Evolutionary conservation across 2,113 vertebrate genomes (phyloP), one percentile per base, ranked within the genome.

Genomic region (Tyrannus savana): DNA sequence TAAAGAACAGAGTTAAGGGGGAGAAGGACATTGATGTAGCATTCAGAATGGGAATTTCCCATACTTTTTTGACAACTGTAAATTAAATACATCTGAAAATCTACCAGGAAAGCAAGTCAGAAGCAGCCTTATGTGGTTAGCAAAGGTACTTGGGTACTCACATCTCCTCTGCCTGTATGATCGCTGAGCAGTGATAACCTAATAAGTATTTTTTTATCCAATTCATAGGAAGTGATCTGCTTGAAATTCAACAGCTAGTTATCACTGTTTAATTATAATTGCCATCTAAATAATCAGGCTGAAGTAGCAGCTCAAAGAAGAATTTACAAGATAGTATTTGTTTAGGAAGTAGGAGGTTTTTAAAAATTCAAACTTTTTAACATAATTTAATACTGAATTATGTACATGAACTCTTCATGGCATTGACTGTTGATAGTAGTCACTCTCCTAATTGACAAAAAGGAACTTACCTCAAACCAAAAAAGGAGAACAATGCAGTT

Each of bases 1-100:
- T 91, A 94, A 96, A 93, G 63, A 73, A 74, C 39, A 79, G 50
- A 96, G 78, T 92, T 89, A 95, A 96, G 86, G 63, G 21, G 59
- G 73, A 84, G 68, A 78, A 91, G 22, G 58, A 79, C 82, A 55
- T 13, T 60, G 60, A 71, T 95, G 69, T 58, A 87, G 83, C n/a
- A 60, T 96, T 90, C 84, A 87, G 73, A 91, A 75, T 35, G 59
- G 86, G 76, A 79, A 63, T 63, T 96, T 59, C 58, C 66, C 73
- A 4, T 96, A 75, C 27, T 73, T 92, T 69, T 83, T 74, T 79
- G 37, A 74, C 91, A 80, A 68, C 66, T 73, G 50, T 93, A 63
- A 84, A 91, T 92, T 67, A 55, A 75, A n/a, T 62, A 69, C 44
- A 72, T 89, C 28, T 95, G 87, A 95, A 95, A 89, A 90, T 81